These are phyloP conservation scores for Julus scanicus DNA, from an alignment of 2,888 invertebrate species.

Conservation along the genomic window DNA sequence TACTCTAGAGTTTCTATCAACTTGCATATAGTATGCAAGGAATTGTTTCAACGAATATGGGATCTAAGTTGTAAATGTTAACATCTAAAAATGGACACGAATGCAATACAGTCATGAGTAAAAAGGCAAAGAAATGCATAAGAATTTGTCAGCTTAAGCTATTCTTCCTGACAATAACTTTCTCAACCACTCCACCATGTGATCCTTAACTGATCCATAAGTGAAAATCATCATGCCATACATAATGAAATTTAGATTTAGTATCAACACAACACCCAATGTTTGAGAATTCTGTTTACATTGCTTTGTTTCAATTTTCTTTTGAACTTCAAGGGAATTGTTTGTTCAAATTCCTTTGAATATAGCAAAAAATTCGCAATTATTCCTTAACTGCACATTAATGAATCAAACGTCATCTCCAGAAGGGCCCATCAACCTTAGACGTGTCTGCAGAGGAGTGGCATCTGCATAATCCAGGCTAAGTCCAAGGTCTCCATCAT, in stretches of 20 bases:
- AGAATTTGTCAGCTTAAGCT: slow-evolving; percentile 1
- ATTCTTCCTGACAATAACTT: neutral
- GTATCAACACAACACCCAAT: neutral
- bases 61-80: neutral
- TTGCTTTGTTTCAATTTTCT: neutral
- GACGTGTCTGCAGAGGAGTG: slow-evolving; percentile 57
- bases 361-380: neutral
- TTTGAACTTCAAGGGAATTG: neutral
- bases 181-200: neutral
- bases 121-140: slow-evolving; percentile 31
- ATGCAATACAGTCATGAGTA: neutral
- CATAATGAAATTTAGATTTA: neutral
- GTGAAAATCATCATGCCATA: neutral
- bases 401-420: slow-evolving; percentile 55
- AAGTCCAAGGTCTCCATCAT: slow-evolving; percentile 58
- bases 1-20: neutral
- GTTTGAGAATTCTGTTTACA: neutral
- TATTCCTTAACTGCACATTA: neutral
- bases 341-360: neutral
- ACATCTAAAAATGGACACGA: neutral
- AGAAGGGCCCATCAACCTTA: slow-evolving; percentile 57
- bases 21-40: neutral
- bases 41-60: neutral
- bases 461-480: slow-evolving; percentile 52
- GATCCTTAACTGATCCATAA: too few relatives aligned